Conservation (phyloP, 2,888 invertebrate species). For the Vandiemenella viatica region DNA sequence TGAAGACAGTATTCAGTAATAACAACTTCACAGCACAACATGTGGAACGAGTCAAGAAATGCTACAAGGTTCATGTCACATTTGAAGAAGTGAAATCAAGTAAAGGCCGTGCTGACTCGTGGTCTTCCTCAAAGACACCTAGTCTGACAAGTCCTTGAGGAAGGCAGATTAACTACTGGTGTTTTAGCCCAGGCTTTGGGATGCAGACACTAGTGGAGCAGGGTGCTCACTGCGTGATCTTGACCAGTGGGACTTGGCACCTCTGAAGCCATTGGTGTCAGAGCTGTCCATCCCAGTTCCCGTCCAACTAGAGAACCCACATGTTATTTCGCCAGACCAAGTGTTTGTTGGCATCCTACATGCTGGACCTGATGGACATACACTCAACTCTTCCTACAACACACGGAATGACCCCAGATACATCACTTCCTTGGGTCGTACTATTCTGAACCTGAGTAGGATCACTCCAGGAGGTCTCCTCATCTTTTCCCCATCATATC, state of each 20-base stretch:
- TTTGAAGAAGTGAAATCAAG: slow-evolving; percentile 28
- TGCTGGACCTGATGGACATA: slow-evolving; percentile 33
- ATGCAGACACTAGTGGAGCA: slow-evolving; percentile 74
- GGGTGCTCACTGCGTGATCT: slow-evolving; percentile 71
- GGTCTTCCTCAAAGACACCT: slow-evolving; percentile 3
- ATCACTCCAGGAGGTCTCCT: slow-evolving; percentile 84
- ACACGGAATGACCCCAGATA: slow-evolving; percentile 63
- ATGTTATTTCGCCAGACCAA: slow-evolving; percentile 75
- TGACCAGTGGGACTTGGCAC: slow-evolving; percentile 97
- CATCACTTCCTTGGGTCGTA: slow-evolving; percentile 63
- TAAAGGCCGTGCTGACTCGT: slow-evolving; percentile 32
- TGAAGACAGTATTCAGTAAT: slow-evolving; percentile 53
- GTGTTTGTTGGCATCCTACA: slow-evolving; percentile 54
- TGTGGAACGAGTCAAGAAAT: slow-evolving; percentile 48
- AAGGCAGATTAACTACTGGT: slow-evolving; percentile 83
- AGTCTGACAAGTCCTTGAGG: slow-evolving; percentile 34
- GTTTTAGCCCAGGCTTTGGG: slow-evolving; percentile 93
- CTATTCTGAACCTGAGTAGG: slow-evolving; percentile 66
- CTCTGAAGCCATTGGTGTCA: slow-evolving; percentile 71
- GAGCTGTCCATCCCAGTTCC: slow-evolving; percentile 75
- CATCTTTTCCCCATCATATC: slow-evolving; percentile 95
- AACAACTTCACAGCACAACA: slow-evolving; percentile 35
- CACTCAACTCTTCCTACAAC: slow-evolving; percentile 33
- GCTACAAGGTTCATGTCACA: slow-evolving; percentile 44
- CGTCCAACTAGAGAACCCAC: slow-evolving; percentile 80